Base-by-base conservation (phyloP, 2,888 invertebrate species). In the Conus canariensis region DNA sequence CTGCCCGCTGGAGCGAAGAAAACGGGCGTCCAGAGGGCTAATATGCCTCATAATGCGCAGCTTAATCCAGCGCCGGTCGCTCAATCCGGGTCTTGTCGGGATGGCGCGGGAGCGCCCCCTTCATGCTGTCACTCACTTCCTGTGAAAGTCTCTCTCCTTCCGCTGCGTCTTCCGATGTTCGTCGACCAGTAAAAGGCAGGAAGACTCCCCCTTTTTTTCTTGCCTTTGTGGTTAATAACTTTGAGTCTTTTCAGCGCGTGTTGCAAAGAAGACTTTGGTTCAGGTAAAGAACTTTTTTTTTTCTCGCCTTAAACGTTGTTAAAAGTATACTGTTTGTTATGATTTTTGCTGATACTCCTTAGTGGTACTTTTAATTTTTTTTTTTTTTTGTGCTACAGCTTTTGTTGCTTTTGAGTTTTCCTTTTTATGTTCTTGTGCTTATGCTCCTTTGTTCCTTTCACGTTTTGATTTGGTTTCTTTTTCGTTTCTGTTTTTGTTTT, bases 1-100 rank as follows among this genome's bases (percentile, higher is more conserved):
- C 85, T 59, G 89, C 59, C 25, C 89, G 25, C 14, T 67, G 85
- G 89, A 70, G 89, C 89, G 89, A 6, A 58, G 14, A 67, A 70
- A 89, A 74, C 30, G 56, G 77, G 70, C 25, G n/a, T 22, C 80
- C 70, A 60, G 80, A 60, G 25, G 45, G 80, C 70, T 88, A 88
- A 88, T 88, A 80, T 80, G 60, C 30, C 74, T 80, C 88, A 80
- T 88, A 82, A 82, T 88, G 88, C 82, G 60, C 77, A 80, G 10
- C 82, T 88, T 59, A 80, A 22, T 60, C 88, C 80, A 60, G 3
- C 64, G 25, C 77, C 25, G 25, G 19, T 19, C 22, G 45, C 45
- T 60, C 86, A 56, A 6, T 70, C 86, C 67, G 60, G 59, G 59
- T 10, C 58, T 16, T 59, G 70, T 70, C 70, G 56, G 70, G 45